Evolutionary conservation across 2,888 invertebrate species (phyloP).

Genomic region (Microchrysa polita): DNA sequence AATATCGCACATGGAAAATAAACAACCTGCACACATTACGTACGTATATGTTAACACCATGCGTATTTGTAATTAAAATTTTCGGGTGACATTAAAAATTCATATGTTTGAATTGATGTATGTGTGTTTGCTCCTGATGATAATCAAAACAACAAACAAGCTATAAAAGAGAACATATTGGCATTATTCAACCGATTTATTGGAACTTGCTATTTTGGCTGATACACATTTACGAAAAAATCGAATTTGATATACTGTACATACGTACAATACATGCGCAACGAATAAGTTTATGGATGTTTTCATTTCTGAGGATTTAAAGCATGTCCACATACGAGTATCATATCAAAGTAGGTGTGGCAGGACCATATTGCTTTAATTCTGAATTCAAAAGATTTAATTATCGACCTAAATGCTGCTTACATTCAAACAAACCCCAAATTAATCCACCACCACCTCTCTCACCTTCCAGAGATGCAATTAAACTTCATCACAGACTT

Average conservation of each 20-base stretch:
- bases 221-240: not conserved
- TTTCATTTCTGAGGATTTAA: too few species aligned
- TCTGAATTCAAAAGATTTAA: too few species aligned
- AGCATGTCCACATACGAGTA: too few species aligned
- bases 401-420: too few species aligned
- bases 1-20: too few species aligned
- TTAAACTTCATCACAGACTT: not conserved
- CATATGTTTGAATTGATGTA: slow-evolving; percentile 21
- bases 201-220: not conserved
- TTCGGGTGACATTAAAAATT: slow-evolving; percentile 14
- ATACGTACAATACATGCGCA: not conserved
- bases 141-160: not conserved
- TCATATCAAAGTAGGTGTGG: too few species aligned
- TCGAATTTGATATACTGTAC: not conserved
- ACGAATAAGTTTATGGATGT: too few species aligned
- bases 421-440: too few species aligned
- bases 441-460: too few species aligned
- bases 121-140: slow-evolving; percentile 7
- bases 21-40: not conserved
- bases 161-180: not conserved
- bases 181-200: not conserved
- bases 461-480: not conserved
- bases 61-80: slow-evolving; percentile 21
- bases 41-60: not conserved
- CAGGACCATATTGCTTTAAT: too few species aligned